Base-by-base conservation (phyloP, 2,113 vertebrate genomes). In the Diadophis punctatus region DNA sequence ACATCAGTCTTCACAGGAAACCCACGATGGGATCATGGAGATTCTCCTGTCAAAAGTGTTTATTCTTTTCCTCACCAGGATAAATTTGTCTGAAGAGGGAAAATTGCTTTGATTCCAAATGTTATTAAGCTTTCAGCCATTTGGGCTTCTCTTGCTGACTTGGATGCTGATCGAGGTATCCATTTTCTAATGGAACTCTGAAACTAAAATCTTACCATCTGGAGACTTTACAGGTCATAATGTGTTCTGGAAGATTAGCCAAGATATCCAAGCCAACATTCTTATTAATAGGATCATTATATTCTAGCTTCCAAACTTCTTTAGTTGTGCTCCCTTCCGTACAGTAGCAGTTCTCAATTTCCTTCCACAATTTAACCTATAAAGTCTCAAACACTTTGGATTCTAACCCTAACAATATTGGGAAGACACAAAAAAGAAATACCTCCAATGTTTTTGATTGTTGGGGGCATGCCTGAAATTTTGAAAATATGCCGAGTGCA, bases 1-100 rank as follows among this genome's bases (percentile, higher is more conserved):
- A 87, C 39, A 92, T 87, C 93, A 89, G 90, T 91, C 74, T 90
- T 91, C 56, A 49, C 34, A 86, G 93, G 90, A 87, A 93, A 92
- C 9, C 3, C 48, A 89, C 74, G 93, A 90, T 18, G 49, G 88
- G 90, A 92, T 92, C 88, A 68, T 84, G 46, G 56, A 90, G 88
- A 93, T 93, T 91, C 90, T 91, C 88, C 80, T 74, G 87, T 89
- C 90, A 91, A 53, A 56, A 87, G 88, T 53, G 74, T 74, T 91
- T 93, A 91, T 87, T 52, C 55, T 51, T 80, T 93, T 74, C 34
- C 74, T 89, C 39, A 27, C 30, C 86, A 23, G 56, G 56, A 92
- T 53, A 93, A 58, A 87, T 74, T 39, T 68, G 58, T 68, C 27
- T 48, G 56, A 49, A 92, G 30, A 90, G 39, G 80, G 88, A 87